Evolutionary conservation across 2,888 invertebrate species (phyloP), one percentile per base, ranked within the genome.

Genomic region (Tenodera sinensis): DNA sequence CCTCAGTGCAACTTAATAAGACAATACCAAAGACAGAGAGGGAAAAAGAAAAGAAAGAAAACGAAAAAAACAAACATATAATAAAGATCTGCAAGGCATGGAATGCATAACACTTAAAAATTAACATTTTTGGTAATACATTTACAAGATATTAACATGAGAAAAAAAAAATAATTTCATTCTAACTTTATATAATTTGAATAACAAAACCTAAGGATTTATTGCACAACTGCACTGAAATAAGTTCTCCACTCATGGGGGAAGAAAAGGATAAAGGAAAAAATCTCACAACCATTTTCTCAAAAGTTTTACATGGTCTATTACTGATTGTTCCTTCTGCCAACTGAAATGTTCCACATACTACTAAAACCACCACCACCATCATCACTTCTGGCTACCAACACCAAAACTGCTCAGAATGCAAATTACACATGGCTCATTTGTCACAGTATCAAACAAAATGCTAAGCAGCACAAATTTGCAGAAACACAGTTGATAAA

Each of bases 171-270:
- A 88, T 25, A 30, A 85, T 83, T 85, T 89, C 84, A 27, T 82
- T 28, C 27, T 34, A 15, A 28, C 83, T 81, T 85, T 28, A 84
- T 87, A 47, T 85, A 87, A 89, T 87, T 28, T 34, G 83, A 42
- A 83, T 42, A 83, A 88, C 83, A 83, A 89, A 88, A 89, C 71
- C 84, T 84, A 89, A 28, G 71, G 83, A 47, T 87, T 91, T 91
- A 91, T 92, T 92, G 91, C 91, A 91, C 91, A 91, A 91, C 91
- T 90, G 91, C 90, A 90, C 89, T 83, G 89, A 89, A 87, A 87
- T 92, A 92, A 93, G 93, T 93, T 93, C 93, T 87, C 83, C 86
- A 88, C 88, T 71, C 85, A 54, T 89, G 42, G 83, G 54, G 30
- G 42, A 83, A 83, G 30, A 82, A 87, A 82, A 82, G 82, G 54